These are phyloP conservation scores for Telmatochromis brichardi DNA, from an alignment of 2,113 vertebrate genomes.

Conservation along the genomic window DNA sequence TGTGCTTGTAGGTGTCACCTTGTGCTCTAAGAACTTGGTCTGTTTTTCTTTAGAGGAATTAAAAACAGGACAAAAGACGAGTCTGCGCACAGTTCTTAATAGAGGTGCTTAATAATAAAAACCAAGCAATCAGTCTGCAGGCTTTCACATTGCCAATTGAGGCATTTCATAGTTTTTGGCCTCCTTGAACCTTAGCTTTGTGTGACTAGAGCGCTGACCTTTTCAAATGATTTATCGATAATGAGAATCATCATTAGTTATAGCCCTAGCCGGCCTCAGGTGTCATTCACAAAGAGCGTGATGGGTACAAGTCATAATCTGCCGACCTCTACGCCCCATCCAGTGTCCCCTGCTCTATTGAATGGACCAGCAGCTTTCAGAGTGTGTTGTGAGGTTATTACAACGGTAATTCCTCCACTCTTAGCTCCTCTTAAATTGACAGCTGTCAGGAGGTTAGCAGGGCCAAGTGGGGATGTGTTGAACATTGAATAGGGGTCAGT, in stretches of 20 bases:
- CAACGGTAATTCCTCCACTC: slow-evolving; percentile 21
- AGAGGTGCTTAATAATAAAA: not conserved
- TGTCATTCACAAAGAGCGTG: slow-evolving; percentile 1
- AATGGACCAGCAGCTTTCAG: not conserved
- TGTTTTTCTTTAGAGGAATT: not conserved
- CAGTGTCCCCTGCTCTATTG: not conserved
- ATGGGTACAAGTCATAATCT: slow-evolving; percentile 12
- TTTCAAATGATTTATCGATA: slow-evolving; percentile 8
- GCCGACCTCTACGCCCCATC: not conserved
- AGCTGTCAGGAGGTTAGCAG: slow-evolving; percentile 34
- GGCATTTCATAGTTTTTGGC: not conserved
- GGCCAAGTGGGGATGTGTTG: slow-evolving; percentile 9
- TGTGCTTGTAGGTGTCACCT: not conserved
- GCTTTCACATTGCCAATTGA: not conserved
- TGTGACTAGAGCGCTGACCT: not conserved
- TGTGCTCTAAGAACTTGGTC: not conserved
- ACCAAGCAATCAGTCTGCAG: not conserved
- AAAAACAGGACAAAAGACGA: not conserved
- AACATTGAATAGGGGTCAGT: not conserved
- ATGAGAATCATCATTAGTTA: not conserved
- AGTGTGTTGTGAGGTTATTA: slow-evolving; percentile 32
- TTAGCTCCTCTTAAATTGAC: slow-evolving; percentile 29
- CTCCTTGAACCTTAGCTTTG: not conserved
- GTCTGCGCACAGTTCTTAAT: not conserved
- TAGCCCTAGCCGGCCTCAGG: not conserved